Base-by-base conservation (phyloP, 2,888 invertebrate genomes). In the Lycaena phlaeas region DNA sequence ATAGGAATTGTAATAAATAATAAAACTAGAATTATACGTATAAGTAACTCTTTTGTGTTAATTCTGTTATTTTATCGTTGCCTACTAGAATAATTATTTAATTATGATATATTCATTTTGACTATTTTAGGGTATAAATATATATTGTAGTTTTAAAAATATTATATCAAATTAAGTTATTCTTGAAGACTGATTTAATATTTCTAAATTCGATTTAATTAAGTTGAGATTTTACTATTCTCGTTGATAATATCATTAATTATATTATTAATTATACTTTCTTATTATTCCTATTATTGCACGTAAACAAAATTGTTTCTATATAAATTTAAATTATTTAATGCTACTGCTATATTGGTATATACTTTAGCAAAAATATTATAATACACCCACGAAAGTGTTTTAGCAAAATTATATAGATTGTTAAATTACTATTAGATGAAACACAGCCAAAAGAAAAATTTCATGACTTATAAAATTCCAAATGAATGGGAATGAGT, bases 1-100 rank as follows among this genome's bases (percentile, higher is more conserved):
- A 54, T 63, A 65, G 57, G 54, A 58, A 59, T 63, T 62, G 53
- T 61, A 11, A 31, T 15, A 10, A 11, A 15, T 11, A 18, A n/a
- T 30, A 17, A 2, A 12, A 27, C 6, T 18, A 31, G 31, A 11
- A 10, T 17, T 30, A 5, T 18, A 18, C n/a, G 10, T 6, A 9
- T 6, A 30, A 15, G 10, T 15, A 6, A 30, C 17, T 30, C 3
- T 27, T 27, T 27, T 10, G 30, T 30, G 15, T 30, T 18, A 2
- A 11, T 17, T 17, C 3, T 3, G 11, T 18, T n/a, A 2, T 9
- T 14, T 14, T 9, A 2, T 29, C 15, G n/a, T 29, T 14, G 9
- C 31, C 2, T 18, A 31, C 9, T 15, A 15, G 15, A 10, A 10
- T 6, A 18, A 18, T 31, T 31, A 10, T 10, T 31, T n/a, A n/a